Evolutionary conservation across 1,140 invertebrate species (phyloP).

Genomic region (Campoletis sonorensis): DNA sequence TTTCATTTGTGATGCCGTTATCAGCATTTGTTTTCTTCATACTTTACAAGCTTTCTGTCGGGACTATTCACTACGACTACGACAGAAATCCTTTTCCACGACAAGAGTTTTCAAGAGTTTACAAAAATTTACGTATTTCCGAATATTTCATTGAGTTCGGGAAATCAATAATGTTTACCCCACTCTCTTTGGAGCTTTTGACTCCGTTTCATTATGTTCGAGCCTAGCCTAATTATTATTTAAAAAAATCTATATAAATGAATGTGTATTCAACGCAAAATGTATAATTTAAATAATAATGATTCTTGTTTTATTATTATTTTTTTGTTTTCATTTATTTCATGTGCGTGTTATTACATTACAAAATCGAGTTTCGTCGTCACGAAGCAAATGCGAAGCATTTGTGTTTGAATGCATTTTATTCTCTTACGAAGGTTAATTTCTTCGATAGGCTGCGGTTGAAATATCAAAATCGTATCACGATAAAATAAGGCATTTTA

Average conservation of each 20-base stretch:
- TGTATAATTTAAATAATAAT: constrained; percentile 49
- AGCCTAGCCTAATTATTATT: constrained; percentile 11
- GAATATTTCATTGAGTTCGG: neutral
- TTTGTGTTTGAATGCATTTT: no score
- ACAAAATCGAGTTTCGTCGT: no score
- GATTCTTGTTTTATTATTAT: constrained; percentile 38
- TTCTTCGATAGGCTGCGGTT: no score
- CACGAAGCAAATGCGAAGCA: no score
- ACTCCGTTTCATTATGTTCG: neutral
- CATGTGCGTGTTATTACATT: neutral
- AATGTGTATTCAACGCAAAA: constrained; percentile 28
- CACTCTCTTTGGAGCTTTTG: neutral
- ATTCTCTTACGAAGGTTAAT: no score
- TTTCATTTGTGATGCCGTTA: constrained; percentile 3
- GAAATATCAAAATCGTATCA: no score
- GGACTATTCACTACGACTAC: neutral
- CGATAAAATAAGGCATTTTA: no score
- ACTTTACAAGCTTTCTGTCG: neutral
- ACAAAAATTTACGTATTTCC: neutral
- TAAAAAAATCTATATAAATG: constrained; percentile 22
- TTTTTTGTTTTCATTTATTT: constrained; percentile 37
- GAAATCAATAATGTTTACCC: neutral
- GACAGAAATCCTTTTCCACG: neutral
- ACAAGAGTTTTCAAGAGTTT: neutral
- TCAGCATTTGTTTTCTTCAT: constrained; percentile 1